These are phyloP conservation scores for Leptonema lineaticorne DNA, from an alignment of 1,140 invertebrate species.

Conservation along the genomic window DNA sequence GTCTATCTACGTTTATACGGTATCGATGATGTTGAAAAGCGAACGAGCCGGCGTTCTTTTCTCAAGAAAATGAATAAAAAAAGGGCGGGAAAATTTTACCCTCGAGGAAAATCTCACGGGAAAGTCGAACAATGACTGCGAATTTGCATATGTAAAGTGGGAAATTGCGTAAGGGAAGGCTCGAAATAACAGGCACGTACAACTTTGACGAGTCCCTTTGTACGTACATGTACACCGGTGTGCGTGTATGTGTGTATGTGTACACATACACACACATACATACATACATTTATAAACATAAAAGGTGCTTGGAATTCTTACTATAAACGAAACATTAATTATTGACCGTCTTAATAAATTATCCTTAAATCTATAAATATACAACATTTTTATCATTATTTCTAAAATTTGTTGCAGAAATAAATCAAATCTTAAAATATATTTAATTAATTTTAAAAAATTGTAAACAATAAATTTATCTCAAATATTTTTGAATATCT, in stretches of 20 bases:
- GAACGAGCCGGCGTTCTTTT: background rate
- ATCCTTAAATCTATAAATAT: no score
- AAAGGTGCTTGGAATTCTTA: no score
- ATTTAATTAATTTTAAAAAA: no score
- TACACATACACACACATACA: background rate
- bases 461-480: no score
- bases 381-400: no score
- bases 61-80: background rate
- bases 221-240: background rate
- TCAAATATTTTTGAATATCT: no score
- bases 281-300: background rate
- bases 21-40: background rate
- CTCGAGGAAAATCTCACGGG: conserved; percentile 6
- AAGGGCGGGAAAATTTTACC: conserved; percentile 1
- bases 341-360: no score
- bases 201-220: conserved; percentile 15
- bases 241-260: conserved; percentile 6
- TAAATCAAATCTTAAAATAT: no score
- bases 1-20: no score
- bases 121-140: conserved; percentile 16
- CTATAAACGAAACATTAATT: no score
- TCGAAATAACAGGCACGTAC: conserved; percentile 18
- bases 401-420: no score
- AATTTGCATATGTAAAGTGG: conserved; percentile 19
- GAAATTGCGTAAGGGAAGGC: conserved; percentile 16